Conservation (phyloP, 2,797 vertebrate species). For the Graptemys geographica region DNA sequence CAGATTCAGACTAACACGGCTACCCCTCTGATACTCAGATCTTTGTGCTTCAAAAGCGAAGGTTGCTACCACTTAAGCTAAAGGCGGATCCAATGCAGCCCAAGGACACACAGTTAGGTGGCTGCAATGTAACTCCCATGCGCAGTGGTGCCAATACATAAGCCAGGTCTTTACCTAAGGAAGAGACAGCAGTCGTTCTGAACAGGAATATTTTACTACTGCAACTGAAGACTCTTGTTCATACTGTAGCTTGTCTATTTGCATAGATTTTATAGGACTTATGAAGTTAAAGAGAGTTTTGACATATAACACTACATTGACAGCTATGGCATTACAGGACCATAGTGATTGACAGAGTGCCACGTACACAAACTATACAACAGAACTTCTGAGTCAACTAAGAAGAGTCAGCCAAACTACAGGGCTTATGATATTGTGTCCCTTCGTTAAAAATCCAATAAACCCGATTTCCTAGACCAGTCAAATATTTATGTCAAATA, state of each 20-base stretch:
- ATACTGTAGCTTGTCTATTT: neutral
- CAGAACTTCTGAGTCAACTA: neutral
- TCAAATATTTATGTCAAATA: neutral
- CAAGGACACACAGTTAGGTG: too few relatives aligned
- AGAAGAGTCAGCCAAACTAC: neutral
- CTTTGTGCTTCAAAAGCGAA: neutral
- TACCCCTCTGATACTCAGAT: too few relatives aligned
- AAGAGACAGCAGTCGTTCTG: neutral
- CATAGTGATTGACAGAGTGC: neutral
- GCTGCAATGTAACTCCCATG: neutral
- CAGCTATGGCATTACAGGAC: neutral
- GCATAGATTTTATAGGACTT: neutral
- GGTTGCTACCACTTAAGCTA: neutral
- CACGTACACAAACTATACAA: neutral
- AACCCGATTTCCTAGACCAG: neutral
- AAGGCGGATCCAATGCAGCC: too few relatives aligned
- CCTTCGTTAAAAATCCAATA: neutral
- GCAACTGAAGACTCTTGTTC: neutral
- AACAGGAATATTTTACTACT: neutral
- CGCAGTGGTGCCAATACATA: neutral
- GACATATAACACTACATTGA: neutral
- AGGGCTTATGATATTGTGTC: neutral
- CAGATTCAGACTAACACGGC: too few relatives aligned
- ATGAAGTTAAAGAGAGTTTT: neutral
- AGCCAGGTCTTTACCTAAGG: neutral